phyloP scores from a whole-genome alignment of 2,797 vertebrate species.

The Scleropages formosus region DNA sequence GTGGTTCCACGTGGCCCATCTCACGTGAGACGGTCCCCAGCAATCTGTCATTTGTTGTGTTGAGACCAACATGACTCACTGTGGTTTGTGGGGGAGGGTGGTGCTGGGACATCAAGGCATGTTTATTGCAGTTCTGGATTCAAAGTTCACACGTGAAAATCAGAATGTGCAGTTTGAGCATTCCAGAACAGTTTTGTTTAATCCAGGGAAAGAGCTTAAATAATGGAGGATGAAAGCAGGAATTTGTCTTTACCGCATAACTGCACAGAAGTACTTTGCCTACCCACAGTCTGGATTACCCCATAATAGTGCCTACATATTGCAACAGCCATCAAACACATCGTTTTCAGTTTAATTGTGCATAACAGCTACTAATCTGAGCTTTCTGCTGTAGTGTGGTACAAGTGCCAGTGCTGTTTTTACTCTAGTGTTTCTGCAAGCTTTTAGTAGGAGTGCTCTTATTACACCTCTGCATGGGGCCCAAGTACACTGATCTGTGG shows the following conservation, averaged over 20 bases:
- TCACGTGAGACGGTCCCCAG: not conserved
- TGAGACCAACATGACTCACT: slow-evolving; percentile 3
- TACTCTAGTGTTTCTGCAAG: no score
- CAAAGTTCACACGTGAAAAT: not conserved
- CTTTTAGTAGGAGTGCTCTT: no score
- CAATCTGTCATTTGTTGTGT: not conserved
- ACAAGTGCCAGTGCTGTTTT: no score
- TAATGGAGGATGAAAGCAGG: not conserved
- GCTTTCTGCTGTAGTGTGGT: no score
- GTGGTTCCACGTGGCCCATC: slow-evolving; percentile 14
- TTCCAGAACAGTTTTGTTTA: not conserved
- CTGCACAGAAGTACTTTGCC: not conserved
- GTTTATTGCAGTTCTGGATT: not conserved
- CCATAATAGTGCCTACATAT: not conserved
- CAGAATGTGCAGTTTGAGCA: no score
- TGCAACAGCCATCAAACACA: not conserved
- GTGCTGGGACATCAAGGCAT: not conserved
- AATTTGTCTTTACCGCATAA: not conserved
- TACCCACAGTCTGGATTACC: not conserved
- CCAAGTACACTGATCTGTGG: no score
- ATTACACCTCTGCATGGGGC: no score
- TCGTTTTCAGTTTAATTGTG: not conserved
- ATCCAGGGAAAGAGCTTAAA: not conserved
- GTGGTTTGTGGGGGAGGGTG: not conserved
- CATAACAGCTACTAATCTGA: no score